phyloP scores from a whole-genome alignment of 2,797 vertebrate genomes.

The Micrastur ruficollis region DNA sequence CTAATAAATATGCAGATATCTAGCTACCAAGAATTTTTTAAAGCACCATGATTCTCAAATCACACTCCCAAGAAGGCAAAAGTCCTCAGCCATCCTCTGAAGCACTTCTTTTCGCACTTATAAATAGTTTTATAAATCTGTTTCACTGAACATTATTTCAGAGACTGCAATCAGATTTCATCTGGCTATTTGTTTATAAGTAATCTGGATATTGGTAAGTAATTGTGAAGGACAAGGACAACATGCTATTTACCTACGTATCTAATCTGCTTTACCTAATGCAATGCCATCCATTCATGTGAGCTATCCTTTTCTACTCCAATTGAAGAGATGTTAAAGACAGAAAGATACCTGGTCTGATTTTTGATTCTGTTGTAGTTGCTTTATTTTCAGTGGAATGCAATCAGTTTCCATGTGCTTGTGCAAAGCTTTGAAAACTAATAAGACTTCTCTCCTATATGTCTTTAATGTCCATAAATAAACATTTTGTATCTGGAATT shows the following conservation, averaged over 20 bases:
- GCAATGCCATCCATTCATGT: not conserved
- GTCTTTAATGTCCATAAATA: not conserved
- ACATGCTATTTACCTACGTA: not conserved
- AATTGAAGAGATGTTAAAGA: not conserved
- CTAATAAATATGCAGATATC: not conserved
- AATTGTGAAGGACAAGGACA: not conserved
- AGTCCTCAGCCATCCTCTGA: not conserved
- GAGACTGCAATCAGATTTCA: not conserved
- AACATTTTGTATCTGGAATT: not conserved
- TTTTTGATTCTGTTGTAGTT: not conserved
- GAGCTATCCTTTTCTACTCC: not conserved
- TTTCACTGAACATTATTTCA: not conserved
- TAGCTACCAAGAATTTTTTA: not conserved
- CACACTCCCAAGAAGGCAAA: not conserved
- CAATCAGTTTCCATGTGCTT: not conserved
- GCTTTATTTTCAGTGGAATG: not conserved
- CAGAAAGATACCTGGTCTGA: not conserved
- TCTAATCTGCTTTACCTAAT: conserved; percentile 4
- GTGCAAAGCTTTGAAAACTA: not conserved
- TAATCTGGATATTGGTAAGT: conserved; percentile 1
- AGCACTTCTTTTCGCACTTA: not conserved
- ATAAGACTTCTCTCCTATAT: not conserved
- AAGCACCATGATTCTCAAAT: not conserved
- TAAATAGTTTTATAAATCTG: not conserved
- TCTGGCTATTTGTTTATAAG: not conserved